Conservation (phyloP, 1,140 invertebrate species). For the Aphaenogaster floridana region DNA sequence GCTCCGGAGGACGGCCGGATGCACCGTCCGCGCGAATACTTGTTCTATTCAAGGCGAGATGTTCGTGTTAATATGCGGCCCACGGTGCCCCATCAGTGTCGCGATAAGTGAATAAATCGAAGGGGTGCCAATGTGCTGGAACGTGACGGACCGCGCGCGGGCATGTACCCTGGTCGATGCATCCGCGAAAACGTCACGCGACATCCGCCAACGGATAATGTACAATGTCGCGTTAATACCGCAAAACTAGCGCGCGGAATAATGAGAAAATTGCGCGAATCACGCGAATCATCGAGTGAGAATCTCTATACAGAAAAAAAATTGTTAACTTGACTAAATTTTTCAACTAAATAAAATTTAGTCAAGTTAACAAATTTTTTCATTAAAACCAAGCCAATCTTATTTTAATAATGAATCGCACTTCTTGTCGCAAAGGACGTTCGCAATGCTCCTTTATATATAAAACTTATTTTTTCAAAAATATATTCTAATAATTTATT, state of each 20-base stretch:
- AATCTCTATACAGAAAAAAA: not conserved
- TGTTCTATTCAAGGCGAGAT: conserved; percentile 49
- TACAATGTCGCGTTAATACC: conserved; percentile 23
- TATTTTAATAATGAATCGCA: not conserved
- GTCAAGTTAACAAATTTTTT: no score
- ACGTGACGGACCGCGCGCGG: conserved; percentile 1
- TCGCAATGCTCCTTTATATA: not conserved
- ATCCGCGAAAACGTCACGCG: conserved; percentile 13
- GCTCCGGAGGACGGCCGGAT: not conserved
- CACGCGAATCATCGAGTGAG: not conserved
- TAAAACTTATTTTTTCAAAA: not conserved
- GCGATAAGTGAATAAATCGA: conserved; percentile 46
- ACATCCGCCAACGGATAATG: not conserved
- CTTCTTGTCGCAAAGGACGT: not conserved
- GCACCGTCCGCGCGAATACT: not conserved
- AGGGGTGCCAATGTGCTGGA: conserved; percentile 4
- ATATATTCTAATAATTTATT: not conserved
- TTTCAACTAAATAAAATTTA: no score
- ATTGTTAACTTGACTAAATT: no score
- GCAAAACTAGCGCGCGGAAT: not conserved
- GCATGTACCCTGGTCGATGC: not conserved
- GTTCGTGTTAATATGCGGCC: conserved; percentile 56
- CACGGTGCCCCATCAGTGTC: not conserved
- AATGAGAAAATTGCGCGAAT: conserved; percentile 40
- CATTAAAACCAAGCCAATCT: conserved; percentile 29